Evolutionary conservation across 2,113 vertebrate genomes (phyloP), one percentile per base, ranked within the genome.

Genomic region (Helogale parvula): DNA sequence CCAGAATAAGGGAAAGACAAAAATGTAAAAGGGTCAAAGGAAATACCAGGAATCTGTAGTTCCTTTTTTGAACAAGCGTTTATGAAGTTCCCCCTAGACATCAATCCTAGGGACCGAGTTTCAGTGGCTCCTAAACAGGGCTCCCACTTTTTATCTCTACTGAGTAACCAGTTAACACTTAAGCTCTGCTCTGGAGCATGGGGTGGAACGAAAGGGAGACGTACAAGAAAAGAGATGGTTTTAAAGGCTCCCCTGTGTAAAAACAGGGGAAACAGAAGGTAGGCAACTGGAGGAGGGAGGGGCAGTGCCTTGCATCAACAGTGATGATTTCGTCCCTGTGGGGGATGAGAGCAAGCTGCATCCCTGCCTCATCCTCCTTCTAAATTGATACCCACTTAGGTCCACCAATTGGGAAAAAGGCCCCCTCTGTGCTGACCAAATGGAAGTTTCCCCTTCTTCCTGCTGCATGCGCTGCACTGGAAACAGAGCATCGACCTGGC

Each of bases 391-490:
- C n/a, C 50, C 7, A n/a, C 16, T 35, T 38, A 72, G 35, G n/a
- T 8, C 38, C 38, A 87, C 31, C 33, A 82, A 31, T 81, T 38
- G 77, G 65, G 31, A 52, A 47, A 54, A 72, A 92, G 29, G 27
- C 5, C 9, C 17, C 86, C n/a, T 66, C 21, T 11, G 14, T 33
- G 69, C 19, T 72, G 86, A 35, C 25, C 66, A 72, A 27, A 72
- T 84, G 85, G 21, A 91, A 76, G 16, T 15, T 7, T 88, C 29
- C 14, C 19, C 17, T 96, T 60, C 60, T 45, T 90, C 45, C 72
- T 4, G 33, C 45, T 74, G 25, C 50, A 27, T 0, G 4, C 19
- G 33, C 3, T 9, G 2, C 23, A 45, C 0, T 1, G n/a, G 60
- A 14, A 47, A 50, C 5, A 3, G 15, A 71, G 68, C 17, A 8